Evolutionary conservation across 1,140 invertebrate species (phyloP).

Genomic region (Metopolophium dirhodum): DNA sequence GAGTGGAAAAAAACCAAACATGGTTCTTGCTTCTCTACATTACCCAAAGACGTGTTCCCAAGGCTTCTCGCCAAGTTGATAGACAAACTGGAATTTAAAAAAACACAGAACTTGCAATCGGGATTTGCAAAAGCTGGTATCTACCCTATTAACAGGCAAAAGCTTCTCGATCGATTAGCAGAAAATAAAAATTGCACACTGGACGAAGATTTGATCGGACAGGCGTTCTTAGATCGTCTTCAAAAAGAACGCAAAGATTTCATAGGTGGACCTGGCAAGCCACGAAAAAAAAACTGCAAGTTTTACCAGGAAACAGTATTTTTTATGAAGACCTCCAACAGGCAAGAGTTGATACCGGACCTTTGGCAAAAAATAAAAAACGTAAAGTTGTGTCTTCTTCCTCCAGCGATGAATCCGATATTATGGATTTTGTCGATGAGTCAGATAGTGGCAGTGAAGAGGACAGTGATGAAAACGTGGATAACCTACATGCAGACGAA

Average conservation of each 20-base stretch:
- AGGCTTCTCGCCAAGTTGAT: background rate
- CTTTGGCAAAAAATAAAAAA: background rate
- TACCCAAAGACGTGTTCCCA: conserved; percentile 2
- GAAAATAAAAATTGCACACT: background rate
- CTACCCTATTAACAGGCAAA: background rate
- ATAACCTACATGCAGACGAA: too few relatives aligned
- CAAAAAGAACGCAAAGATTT: conserved; percentile 55
- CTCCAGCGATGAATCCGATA: background rate
- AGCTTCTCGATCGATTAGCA: background rate
- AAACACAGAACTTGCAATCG: background rate
- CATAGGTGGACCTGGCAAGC: conserved; percentile 52
- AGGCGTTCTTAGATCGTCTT: conserved; percentile 59
- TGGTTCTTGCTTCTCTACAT: background rate
- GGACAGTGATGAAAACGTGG: background rate
- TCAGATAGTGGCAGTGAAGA: background rate
- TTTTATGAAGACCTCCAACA: background rate
- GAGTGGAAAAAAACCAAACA: background rate
- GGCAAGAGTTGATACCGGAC: background rate
- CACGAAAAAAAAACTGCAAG: conserved; percentile 28
- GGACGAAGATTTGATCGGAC: conserved; percentile 61
- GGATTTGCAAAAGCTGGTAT: conserved; percentile 17
- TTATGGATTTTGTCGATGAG: background rate
- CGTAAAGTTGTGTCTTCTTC: background rate
- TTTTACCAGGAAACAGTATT: background rate
- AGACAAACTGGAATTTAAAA: background rate